phyloP scores from a whole-genome alignment of 1,140 invertebrate species.

The Laupala kohalensis region DNA sequence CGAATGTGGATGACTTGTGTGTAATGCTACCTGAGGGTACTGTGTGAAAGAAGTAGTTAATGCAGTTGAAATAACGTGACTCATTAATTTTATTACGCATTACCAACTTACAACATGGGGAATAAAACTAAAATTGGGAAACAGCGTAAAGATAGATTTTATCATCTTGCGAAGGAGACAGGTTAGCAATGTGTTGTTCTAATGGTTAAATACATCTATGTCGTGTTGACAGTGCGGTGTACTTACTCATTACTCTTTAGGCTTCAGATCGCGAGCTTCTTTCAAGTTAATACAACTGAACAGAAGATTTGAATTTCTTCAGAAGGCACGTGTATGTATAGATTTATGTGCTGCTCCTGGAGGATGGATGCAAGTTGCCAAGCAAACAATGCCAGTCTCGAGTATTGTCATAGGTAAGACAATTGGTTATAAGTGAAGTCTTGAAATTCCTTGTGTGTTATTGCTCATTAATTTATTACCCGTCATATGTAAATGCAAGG shows the following conservation, averaged over 20 bases:
- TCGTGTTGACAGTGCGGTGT: not conserved
- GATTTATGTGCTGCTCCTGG: constrained; percentile 98
- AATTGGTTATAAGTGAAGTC: not conserved
- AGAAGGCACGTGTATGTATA: constrained; percentile 88
- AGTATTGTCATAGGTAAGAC: constrained; percentile 70
- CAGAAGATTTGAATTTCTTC: constrained; percentile 92
- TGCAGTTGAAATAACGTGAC: no score
- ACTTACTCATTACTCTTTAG: constrained; percentile 35
- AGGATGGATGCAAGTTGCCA: constrained; percentile 99
- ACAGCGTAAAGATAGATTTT: constrained; percentile 95
- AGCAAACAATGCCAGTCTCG: constrained; percentile 94
- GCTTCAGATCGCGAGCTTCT: constrained; percentile 90
- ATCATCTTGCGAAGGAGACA: constrained; percentile 96
- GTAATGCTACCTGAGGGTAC: no score
- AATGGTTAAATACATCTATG: not conserved
- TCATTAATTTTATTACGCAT: no score
- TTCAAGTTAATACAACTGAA: constrained; percentile 98
- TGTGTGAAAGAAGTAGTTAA: no score
- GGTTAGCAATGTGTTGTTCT: constrained; percentile 40
- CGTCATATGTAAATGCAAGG: no score
- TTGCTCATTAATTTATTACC: no score
- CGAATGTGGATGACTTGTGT: no score
- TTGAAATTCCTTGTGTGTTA: no score
- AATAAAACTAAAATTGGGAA: constrained; percentile 97
- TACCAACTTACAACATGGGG: constrained; percentile 65